Evolutionary conservation across 2,888 invertebrate species (phyloP).

Genomic region (Abrostola triplasia): DNA sequence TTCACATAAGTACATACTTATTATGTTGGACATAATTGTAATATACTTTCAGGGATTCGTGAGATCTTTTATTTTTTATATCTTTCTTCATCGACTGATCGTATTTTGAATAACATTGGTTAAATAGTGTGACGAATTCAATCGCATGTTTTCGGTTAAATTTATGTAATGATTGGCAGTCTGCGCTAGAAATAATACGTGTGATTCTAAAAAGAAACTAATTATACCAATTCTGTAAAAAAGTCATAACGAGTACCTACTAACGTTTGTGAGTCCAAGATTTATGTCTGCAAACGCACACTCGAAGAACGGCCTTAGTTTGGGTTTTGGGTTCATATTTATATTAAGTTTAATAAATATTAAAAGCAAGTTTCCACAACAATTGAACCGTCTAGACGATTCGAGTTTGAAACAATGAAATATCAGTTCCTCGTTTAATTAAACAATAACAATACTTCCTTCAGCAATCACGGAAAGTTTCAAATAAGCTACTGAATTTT

Average conservation of each 20-base stretch:
- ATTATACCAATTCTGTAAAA: too few species aligned
- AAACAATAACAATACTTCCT: not conserved
- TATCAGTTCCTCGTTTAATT: not conserved
- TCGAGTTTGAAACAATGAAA: not conserved
- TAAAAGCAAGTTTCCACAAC: constrained; percentile 1
- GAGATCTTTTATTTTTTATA: not conserved
- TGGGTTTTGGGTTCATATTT: not conserved
- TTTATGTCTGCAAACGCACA: too few species aligned
- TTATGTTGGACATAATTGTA: constrained; percentile 13
- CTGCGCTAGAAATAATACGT: too few species aligned
- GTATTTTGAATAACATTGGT: too few species aligned
- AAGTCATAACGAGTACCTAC: too few species aligned
- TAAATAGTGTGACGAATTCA: too few species aligned
- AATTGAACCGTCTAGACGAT: constrained; percentile 3
- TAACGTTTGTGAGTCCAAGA: too few species aligned
- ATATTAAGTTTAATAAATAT: not conserved
- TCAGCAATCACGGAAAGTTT: not conserved
- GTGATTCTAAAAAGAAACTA: too few species aligned
- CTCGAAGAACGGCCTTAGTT: too few species aligned
- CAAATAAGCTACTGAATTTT: not conserved
- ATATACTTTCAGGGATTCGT: constrained; percentile 24
- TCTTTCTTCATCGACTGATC: not conserved
- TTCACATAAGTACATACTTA: constrained; percentile 6
- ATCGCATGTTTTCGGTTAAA: too few species aligned
- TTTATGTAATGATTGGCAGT: too few species aligned